Conservation (phyloP, 2,113 vertebrate genomes). For the Rhineura floridana region DNA sequence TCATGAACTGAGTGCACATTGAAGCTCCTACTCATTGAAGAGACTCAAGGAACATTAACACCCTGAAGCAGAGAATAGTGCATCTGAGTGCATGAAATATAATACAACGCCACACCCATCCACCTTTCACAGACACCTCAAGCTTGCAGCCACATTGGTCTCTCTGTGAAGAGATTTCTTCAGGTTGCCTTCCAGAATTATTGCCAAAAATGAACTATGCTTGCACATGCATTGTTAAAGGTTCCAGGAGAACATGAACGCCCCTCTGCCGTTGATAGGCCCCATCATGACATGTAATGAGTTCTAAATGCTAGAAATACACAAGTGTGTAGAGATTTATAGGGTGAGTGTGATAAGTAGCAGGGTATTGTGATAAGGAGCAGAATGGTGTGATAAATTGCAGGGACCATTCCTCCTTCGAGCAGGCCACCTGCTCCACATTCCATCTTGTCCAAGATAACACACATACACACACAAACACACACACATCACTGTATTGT, state of each 20-base stretch:
- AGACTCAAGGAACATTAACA: neutral
- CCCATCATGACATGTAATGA: neutral
- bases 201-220: neutral
- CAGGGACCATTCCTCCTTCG: constrained; percentile 33
- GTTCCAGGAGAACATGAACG: fast-evolving
- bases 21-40: neutral
- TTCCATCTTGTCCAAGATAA: constrained; percentile 33
- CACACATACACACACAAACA: neutral
- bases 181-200: neutral
- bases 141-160: neutral
- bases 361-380: constrained; percentile 1
- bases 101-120: neutral
- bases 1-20: too few species aligned
- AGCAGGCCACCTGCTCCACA: constrained; percentile 24
- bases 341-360: constrained; percentile 33
- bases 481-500: neutral
- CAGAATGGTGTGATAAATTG: constrained; percentile 34
- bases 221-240: neutral
- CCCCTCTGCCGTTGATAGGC: neutral
- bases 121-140: neutral
- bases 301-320: neutral
- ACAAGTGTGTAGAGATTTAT: constrained; percentile 21
- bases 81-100: neutral
- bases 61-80: too few species aligned
- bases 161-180: neutral